Conservation (phyloP, 2,888 invertebrate genomes). For the Spodoptera littoralis region DNA sequence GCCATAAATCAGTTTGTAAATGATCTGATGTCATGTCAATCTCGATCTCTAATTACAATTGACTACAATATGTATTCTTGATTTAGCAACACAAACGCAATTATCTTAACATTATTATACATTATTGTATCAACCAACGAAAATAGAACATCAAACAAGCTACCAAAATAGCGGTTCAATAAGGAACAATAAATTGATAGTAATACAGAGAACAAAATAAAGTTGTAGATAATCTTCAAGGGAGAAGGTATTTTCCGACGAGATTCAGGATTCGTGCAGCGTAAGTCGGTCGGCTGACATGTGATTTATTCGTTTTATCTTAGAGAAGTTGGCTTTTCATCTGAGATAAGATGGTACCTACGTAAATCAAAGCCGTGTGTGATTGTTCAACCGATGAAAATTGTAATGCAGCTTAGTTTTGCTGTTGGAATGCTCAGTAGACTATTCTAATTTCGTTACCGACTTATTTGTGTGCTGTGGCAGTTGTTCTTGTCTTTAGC, state of each 20-base stretch:
- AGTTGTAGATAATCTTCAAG: conserved; percentile 60
- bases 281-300: conserved; percentile 81
- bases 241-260: conserved; percentile 57
- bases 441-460: conserved; percentile 47
- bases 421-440: conserved; percentile 35
- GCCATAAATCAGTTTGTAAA: no score
- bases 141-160: conserved; percentile 25
- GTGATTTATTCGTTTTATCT: conserved; percentile 86
- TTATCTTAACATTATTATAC: conserved; percentile 2
- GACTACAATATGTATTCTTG: no score
- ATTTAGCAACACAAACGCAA: no score
- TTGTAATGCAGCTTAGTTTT: conserved; percentile 67
- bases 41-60: no score
- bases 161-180: conserved; percentile 39
- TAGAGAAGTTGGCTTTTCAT: conserved; percentile 77
- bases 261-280: conserved; percentile 65
- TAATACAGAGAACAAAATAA: conserved; percentile 56
- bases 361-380: conserved; percentile 79
- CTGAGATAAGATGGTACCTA: conserved; percentile 75
- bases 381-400: conserved; percentile 75
- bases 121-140: neutral
- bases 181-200: conserved; percentile 57
- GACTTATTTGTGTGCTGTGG: conserved; percentile 35
- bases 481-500: conserved; percentile 20
- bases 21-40: no score